A percentile compares a stretch with the other conserved stretches of the same genome.
Conservation (phyloP, 2,113 vertebrate species). For the Halichoerus grypus region DNA sequence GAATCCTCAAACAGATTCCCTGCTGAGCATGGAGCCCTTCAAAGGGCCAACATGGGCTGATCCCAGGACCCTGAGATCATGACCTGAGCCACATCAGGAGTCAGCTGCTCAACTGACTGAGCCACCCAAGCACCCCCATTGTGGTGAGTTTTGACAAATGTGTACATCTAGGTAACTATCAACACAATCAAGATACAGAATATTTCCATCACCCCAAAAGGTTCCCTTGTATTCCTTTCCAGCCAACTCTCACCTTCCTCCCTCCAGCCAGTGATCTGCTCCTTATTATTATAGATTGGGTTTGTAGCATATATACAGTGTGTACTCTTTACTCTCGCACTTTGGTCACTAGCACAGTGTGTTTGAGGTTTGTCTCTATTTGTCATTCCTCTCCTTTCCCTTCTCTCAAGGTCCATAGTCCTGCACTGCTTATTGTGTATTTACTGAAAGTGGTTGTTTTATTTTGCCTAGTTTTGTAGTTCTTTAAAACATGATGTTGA, state of each 20-base stretch:
- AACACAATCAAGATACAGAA: background rate
- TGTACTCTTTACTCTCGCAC: background rate
- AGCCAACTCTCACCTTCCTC: background rate
- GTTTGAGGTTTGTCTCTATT: background rate
- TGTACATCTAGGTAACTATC: background rate
- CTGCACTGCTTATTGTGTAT: background rate
- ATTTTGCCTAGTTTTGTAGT: background rate
- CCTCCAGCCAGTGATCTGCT: background rate
- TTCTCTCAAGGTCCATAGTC: background rate
- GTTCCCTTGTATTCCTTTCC: background rate
- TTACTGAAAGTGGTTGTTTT: background rate
- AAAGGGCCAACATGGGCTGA: too few species aligned
- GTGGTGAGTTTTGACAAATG: background rate
- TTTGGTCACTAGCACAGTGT: background rate
- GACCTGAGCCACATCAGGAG: too few species aligned
- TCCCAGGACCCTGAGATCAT: too few species aligned
- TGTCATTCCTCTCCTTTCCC: background rate
- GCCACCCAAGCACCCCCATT: too few species aligned
- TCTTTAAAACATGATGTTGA: background rate
- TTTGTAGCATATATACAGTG: background rate
- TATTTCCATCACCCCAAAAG: background rate
- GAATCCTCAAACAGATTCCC: too few species aligned
- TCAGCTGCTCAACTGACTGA: too few species aligned
- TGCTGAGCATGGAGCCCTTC: too few species aligned
- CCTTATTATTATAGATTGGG: background rate